These are phyloP conservation scores for Pomatostomus ruficeps DNA, from an alignment of 2,113 vertebrate genomes.

Conservation along the genomic window DNA sequence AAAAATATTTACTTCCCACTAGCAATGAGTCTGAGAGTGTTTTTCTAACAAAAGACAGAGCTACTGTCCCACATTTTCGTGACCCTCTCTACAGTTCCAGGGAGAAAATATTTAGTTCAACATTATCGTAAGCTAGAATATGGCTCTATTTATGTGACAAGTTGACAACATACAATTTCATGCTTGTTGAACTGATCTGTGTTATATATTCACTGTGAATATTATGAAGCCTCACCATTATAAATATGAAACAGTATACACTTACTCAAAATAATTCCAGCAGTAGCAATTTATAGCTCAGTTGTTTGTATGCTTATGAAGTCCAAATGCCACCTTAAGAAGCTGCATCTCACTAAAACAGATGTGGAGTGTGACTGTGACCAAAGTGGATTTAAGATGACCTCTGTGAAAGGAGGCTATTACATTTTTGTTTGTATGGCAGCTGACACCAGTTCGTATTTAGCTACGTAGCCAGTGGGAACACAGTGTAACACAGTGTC, in stretches of 20 bases:
- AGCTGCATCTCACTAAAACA: slow-evolving; percentile 73
- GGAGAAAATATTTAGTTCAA: slow-evolving; percentile 69
- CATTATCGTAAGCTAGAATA: slow-evolving; percentile 72
- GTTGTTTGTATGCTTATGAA: slow-evolving; percentile 66
- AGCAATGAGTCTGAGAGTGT: not conserved
- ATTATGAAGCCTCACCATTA: slow-evolving; percentile 76
- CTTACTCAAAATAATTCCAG: slow-evolving; percentile 79
- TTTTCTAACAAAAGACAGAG: slow-evolving; percentile 35
- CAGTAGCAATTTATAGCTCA: slow-evolving; percentile 72
- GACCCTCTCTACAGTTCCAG: slow-evolving; percentile 59
- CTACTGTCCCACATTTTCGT: slow-evolving; percentile 14
- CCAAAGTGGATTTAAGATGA: slow-evolving; percentile 76
- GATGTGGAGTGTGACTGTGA: slow-evolving; percentile 76
- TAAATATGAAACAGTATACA: slow-evolving; percentile 82
- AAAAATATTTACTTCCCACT: slow-evolving; percentile 38
- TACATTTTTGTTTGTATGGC: slow-evolving; percentile 74
- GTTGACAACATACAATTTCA: slow-evolving; percentile 84
- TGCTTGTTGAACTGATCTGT: slow-evolving; percentile 82
- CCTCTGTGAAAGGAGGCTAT: slow-evolving; percentile 70
- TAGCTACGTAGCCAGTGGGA: slow-evolving; percentile 72
- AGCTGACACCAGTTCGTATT: slow-evolving; percentile 82
- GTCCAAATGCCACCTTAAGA: slow-evolving; percentile 75
- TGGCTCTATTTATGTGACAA: slow-evolving; percentile 81
- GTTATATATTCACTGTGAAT: slow-evolving; percentile 79
- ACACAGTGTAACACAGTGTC: slow-evolving; percentile 77